Base-by-base conservation (phyloP, 1,140 invertebrate genomes). In the Lutraria rhynchaena region DNA sequence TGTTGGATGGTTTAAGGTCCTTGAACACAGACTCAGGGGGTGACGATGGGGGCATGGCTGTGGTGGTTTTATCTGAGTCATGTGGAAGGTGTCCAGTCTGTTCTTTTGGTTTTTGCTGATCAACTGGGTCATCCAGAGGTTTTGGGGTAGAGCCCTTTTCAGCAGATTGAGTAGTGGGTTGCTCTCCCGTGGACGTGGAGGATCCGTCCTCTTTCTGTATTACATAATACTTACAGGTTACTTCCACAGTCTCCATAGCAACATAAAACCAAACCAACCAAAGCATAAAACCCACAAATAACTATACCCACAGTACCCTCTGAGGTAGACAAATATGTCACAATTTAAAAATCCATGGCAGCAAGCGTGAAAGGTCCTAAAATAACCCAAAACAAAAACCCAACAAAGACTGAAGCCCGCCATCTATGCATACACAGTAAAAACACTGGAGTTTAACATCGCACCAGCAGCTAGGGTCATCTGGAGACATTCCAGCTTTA, bases 21-120 rank as follows among this genome's bases (percentile, higher is more conserved):
- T 97, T 98, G 92, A 99, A 99, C 44, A 97, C 97, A 41, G 97
- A 99, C 91, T 99, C 97, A 0, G 98, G 98, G n/a, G 98, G 98
- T 0, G 95, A 95, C 13, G 98, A 99, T 13, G 95, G 87, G n/a
- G 83, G 75, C 46, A 87, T 83, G 11, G 67, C 76, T 27, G 75
- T 27, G 17, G 65, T 81, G 9, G 70, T 57, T 33, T 80, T 31
- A 15, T 63, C 46, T 35, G 22, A 31, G 19, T 69, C 63, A 44
- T 60, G 24, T 19, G 70, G 37, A n/a, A 74, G 27, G 60, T 73
- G 53, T 35, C 24, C 67, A 41, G 46, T 49, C 37, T 33, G 2
- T 37, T 63, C 41, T 4, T 24, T 60, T 24, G 5, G 17, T 57
- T 22, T 24, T 53, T 51, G 9, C 15, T 33, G 22, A 7, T 53